phyloP scores from a whole-genome alignment of 2,888 invertebrate species.

The Oscheius onirici region DNA sequence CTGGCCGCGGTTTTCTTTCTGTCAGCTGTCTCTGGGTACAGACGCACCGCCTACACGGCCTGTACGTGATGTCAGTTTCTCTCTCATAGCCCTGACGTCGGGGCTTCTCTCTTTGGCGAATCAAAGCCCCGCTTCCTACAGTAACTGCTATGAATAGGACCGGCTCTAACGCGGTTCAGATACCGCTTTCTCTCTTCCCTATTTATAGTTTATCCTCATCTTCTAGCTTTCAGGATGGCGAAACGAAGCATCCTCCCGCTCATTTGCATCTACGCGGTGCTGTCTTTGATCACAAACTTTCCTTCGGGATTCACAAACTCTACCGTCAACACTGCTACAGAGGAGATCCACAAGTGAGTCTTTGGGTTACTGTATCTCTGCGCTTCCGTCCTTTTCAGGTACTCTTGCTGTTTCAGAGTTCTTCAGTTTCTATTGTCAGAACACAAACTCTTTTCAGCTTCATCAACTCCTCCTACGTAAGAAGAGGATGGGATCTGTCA shows the following conservation, averaged over 20 bases:
- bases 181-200: background rate
- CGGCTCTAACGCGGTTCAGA: background rate
- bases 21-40: background rate
- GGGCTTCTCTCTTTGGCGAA: slow-evolving; percentile 19
- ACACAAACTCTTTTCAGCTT: slow-evolving; percentile 38
- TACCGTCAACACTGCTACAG: slow-evolving; percentile 65
- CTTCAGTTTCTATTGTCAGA: no score
- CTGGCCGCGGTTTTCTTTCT: no score
- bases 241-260: slow-evolving; percentile 33
- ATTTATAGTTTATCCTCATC: background rate
- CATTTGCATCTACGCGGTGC: slow-evolving; percentile 54
- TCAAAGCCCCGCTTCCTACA: background rate
- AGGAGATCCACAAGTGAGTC: slow-evolving; percentile 48
- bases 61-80: slow-evolving; percentile 21
- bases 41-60: slow-evolving; percentile 5
- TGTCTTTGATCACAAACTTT: slow-evolving; percentile 66
- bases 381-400: no score
- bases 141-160: slow-evolving; percentile 17
- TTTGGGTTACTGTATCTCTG: no score
- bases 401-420: no score
- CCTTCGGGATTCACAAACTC: slow-evolving; percentile 68
- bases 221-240: slow-evolving; percentile 15
- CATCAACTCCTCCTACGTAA: slow-evolving; percentile 50
- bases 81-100: background rate
- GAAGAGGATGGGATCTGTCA: slow-evolving; percentile 46